These are phyloP conservation scores for Cossypha caffra DNA, from an alignment of 2,797 vertebrate species.

Conservation along the genomic window DNA sequence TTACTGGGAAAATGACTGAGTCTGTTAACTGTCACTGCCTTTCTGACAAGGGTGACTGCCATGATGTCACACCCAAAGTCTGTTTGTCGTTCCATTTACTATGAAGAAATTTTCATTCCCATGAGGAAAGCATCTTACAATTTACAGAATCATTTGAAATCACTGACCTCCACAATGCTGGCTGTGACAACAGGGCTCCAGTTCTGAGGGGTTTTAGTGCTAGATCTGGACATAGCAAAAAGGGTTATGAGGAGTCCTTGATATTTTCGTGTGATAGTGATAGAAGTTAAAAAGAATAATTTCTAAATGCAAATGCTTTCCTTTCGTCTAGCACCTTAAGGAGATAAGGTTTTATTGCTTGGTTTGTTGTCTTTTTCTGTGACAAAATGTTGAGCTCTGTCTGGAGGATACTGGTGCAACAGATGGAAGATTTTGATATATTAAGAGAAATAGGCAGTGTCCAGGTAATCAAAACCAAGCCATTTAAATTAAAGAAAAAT, in stretches of 20 bases:
- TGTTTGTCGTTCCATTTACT: background rate
- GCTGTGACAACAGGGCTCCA: background rate
- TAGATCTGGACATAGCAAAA: background rate
- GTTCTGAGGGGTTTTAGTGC: background rate
- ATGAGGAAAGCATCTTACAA: background rate
- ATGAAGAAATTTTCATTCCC: background rate
- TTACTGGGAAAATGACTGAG: background rate
- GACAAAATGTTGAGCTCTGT: background rate
- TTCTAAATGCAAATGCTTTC: background rate
- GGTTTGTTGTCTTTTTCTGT: background rate
- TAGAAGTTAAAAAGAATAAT: background rate
- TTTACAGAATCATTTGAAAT: background rate
- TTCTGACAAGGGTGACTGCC: background rate
- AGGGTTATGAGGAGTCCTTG: background rate
- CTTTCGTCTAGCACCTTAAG: background rate
- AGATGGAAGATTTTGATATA: background rate
- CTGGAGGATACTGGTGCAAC: background rate
- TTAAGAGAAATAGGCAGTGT: background rate
- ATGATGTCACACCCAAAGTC: background rate
- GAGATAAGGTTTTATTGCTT: background rate
- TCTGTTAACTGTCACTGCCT: background rate
- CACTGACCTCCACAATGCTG: background rate
- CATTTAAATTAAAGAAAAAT: background rate
- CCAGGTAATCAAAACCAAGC: background rate
- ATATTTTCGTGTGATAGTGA: background rate